Evolutionary conservation across 2,888 invertebrate species (phyloP).

Genomic region (Cheilosia grossa): DNA sequence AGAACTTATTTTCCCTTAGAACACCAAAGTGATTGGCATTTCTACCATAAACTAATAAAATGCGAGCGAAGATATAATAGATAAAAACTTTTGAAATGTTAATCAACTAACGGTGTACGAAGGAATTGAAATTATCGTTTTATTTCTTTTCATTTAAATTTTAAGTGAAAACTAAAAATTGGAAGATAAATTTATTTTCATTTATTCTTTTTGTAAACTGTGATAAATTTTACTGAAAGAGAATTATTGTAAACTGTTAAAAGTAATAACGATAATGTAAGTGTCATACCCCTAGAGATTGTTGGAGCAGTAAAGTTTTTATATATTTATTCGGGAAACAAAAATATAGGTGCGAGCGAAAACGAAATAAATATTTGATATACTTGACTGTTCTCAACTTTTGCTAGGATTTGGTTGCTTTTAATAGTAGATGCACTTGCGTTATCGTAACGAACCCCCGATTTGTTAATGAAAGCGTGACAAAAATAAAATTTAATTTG

Average conservation of each 20-base stretch:
- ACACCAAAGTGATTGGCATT: slow-evolving; percentile 21
- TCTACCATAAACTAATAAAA: slow-evolving; percentile 36
- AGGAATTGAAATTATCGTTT: slow-evolving; percentile 22
- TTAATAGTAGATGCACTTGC: slow-evolving; percentile 34
- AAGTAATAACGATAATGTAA: slow-evolving; percentile 51
- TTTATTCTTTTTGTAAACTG: slow-evolving; percentile 78
- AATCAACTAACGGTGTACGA: slow-evolving; percentile 26
- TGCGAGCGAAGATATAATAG: slow-evolving; percentile 73
- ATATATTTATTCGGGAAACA: slow-evolving; percentile 54
- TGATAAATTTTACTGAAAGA: slow-evolving; percentile 78
- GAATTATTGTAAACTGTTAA: slow-evolving; percentile 67
- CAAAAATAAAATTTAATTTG: slow-evolving; percentile 53
- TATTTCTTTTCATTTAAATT: slow-evolving; percentile 31
- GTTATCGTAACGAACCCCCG: slow-evolving; percentile 69
- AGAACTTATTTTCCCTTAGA: slow-evolving; percentile 1
- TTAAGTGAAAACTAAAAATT: slow-evolving; percentile 32
- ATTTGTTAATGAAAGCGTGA: slow-evolving; percentile 70
- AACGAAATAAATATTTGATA: slow-evolving; percentile 44
- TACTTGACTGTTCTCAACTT: slow-evolving; percentile 20
- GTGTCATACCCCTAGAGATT: slow-evolving; percentile 6
- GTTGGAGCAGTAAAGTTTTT: slow-evolving; percentile 14
- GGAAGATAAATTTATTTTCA: slow-evolving; percentile 40
- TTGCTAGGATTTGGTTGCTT: slow-evolving; percentile 15
- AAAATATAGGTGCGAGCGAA: slow-evolving; percentile 75
- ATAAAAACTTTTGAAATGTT: slow-evolving; percentile 41